Base-by-base conservation (phyloP, 2,797 vertebrate species). In the Premnoplex brunnescens region DNA sequence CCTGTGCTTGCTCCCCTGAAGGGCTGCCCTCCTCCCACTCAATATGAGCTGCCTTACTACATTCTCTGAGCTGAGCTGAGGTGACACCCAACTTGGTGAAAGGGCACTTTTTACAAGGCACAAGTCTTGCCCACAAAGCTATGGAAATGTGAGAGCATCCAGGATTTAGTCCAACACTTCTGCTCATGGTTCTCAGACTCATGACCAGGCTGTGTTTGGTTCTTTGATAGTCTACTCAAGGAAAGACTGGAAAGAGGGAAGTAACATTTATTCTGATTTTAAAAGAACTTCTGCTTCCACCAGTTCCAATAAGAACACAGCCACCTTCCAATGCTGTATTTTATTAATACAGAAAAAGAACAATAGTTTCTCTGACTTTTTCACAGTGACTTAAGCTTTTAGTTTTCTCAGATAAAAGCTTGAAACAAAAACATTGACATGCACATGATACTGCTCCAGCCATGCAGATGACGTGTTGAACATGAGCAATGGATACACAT, bases 21-120 rank as follows among this genome's bases (percentile, higher is more conserved):
- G 7, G 28, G 23, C 12, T 2, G 2, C 10, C 7, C 21, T 58
- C 21, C 12, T 73, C 1, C 0, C 1, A 1, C 10, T 67, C 36
- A 13, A 6, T 41, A 56, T 30, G 34, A 63, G 15, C 2, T n/a
- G 12, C 20, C 24, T 72, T 63, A 7, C 19, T 78, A 13, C 11
- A 19, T 16, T 60, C 18, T 60, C 68, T 19, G 12, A 49, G 34
- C 11, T 64, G 41, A 46, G 46, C 46, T 46, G 46, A 27, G 46
- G 5, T 15, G 28, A 48, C 21, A 14, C 32, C 10, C 20, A 80
- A 6, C 12, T 44, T 66, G 18, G 18, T 10, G 5, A 22, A 84
- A 48, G 7, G 12, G 4, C 8, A 36, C 0, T 0, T 55, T 88
- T 79, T 51, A 21, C 14, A 56, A 58, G 18, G 4, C 7, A 0